Base-by-base conservation (phyloP, 2,113 vertebrate genomes). In the Heliornis fulica region DNA sequence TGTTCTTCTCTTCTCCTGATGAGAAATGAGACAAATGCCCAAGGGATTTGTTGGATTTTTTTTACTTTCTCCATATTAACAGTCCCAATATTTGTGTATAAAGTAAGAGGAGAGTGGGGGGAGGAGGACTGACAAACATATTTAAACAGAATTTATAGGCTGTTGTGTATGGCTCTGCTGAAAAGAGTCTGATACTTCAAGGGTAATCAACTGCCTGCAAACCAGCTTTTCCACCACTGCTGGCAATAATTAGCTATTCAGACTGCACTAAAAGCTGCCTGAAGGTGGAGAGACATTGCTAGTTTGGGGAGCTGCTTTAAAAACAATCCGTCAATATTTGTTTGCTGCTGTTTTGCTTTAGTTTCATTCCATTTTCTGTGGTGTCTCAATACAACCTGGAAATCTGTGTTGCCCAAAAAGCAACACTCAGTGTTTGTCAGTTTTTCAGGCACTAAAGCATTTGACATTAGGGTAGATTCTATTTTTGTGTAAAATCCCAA, bases 241-340 rank as follows among this genome's bases (percentile, higher is more conserved):
- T 96, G 98, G 94, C 91, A 95, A 93, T 98, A 95, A 97, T 98
- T 97, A 98, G 95, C 96, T 97, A 98, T 98, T 98, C 98, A 97
- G 95, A 97, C 97, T 97, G 96, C 95, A 97, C 97, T 98, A 97
- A 98, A 94, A 93, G 81, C 90, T 95, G 98, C 98, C 98, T 40
- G 92, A 51, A 96, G 97, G 98, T 96, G 3, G 32, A 96, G 95
- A 96, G 71, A 34, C 46, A 34, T 53, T 10, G 4, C 76, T 23
- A 7, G 86, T 64, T 78, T 54, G 63, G 59, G 36, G 54, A 83
- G 13, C 19, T 88, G 43, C 43, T 64, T 32, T 34, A 2, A 51
- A 60, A 79, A 60, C 63, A 77, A 66, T 32, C 46, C 15, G 5
- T 80, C 64, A 8, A 40, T 90, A 86, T 51, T 81, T 76, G 60